Base-by-base conservation (phyloP, 1,140 invertebrate species). In the Hirudo medicinalis region DNA sequence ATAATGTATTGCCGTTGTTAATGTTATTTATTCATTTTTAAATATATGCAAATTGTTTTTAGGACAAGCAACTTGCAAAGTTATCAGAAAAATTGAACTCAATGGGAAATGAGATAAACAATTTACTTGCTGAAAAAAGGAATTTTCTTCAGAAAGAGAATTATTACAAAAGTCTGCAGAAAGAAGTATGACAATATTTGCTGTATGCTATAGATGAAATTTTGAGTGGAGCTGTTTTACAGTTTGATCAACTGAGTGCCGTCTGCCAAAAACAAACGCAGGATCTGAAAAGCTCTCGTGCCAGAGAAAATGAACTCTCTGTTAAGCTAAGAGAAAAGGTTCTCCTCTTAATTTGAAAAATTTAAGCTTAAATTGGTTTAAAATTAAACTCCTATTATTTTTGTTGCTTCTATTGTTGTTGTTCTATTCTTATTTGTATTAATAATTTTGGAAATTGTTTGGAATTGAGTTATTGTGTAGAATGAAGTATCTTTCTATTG, bases 31-130 rank as follows among this genome's bases (percentile, higher is more conserved):
- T 49, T 49, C 13, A 49, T 49, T 49, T 49, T 49, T 49, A 49
- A 0, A 15, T 49, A 49, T 49, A 15, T 49, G 15, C 8, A 0
- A 2, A 57, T 57, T 25, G 9, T 9, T 32, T 25, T 63, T 15
- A 63, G 57, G 57, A 63, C 57, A 63, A 63, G 57, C 57, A 63
- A 32, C 22, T 63, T 25, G 22, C 22, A 13, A 32, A 22, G 57
- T 63, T 63, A n/a, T 63, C 29, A 32, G 57, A 63, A 32, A 63
- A 32, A 32, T 63, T 63, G 20, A 63, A 63, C 17, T 22, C 22
- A 13, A 25, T 22, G 22, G 57, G 57, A 25, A 32, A 19, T 22
- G 57, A 63, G 13, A 63, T 63, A 25, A 32, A 63, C 20, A 63
- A 32, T 20, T 63, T 63, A n/a, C 29, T 63, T 6, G 17, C 3